phyloP scores from a whole-genome alignment of 53 echinoderm and acorn worm species.

The Astropecten irregularis region DNA sequence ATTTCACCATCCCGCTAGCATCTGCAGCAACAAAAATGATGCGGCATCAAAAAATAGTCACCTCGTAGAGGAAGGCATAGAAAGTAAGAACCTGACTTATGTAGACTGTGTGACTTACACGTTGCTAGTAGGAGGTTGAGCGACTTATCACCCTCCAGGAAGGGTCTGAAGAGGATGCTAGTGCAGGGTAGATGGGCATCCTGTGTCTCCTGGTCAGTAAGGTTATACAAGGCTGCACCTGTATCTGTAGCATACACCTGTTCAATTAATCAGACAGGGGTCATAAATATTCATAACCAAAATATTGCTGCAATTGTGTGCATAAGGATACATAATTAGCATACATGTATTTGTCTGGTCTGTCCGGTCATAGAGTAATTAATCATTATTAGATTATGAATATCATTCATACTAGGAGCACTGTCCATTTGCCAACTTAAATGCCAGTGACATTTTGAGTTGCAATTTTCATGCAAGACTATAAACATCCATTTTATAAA shows the following conservation, averaged over 20 bases:
- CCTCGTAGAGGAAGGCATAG: neutral
- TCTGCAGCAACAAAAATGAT: slow-evolving; percentile 41
- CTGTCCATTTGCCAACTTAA: no score
- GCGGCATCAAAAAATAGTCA: neutral
- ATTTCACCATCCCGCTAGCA: slow-evolving; percentile 88
- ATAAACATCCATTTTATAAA: no score
- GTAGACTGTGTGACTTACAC: slow-evolving; percentile 85
- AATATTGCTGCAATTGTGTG: neutral
- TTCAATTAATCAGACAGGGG: neutral
- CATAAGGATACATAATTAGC: neutral
- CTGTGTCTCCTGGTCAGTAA: slow-evolving; percentile 80
- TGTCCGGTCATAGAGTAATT: no score
- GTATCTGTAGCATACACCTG: slow-evolving; percentile 85
- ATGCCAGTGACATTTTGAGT: no score
- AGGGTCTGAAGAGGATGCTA: slow-evolving; percentile 86
- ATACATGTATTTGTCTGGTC: no score
- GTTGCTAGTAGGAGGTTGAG: slow-evolving; percentile 83
- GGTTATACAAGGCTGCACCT: slow-evolving; percentile 75
- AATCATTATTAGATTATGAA: no score
- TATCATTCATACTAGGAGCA: no score
- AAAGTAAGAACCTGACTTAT: no score
- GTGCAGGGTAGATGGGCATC: slow-evolving; percentile 86
- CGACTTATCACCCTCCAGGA: slow-evolving; percentile 75
- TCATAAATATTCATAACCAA: neutral
- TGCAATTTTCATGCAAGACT: no score